Evolutionary conservation across 1,140 invertebrate genomes (phyloP), one percentile per base, ranked within the genome.

Genomic region (Lordiphosa stackelbergi): DNA sequence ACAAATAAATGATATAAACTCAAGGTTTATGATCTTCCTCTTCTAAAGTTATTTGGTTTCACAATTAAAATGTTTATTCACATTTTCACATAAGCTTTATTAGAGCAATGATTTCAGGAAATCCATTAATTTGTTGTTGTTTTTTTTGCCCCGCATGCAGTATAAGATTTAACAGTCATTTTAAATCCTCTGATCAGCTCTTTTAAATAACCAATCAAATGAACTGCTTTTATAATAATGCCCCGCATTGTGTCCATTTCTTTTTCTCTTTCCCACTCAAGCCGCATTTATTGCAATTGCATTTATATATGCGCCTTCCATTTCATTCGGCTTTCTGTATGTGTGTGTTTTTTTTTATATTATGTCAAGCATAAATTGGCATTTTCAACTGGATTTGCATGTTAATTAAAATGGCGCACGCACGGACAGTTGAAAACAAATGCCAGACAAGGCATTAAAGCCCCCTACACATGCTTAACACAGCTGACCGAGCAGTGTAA

Each of bases 321-420:
- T 51, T 69, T 54, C 41, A 35, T 16, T 54, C 40, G 7, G 16
- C 5, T 11, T 11, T 22, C 34, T 46, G 11, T 52, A n/a, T 66
- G 37, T 63, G 16, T 69, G 69, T 60, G 53, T 59, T 65, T 61
- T 70, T 71, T 56, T 66, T 52, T 73, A 73, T 81, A 79, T 79
- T 72, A 81, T 81, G 77, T 72, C 75, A 83, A 77, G 77, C 75
- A 83, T 77, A 83, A 81, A 81, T 84, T 81, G 77, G 77, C 78
- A 81, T 83, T 81, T 69, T 81, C 77, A 77, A 81, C 77, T 81
- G 77, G 77, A 81, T 81, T 81, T 81, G 77, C 77, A 81, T 81
- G 77, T 81, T 81, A 81, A 81, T 81, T 81, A 81, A 81, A 81
- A 81, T 81, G 77, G 54, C 64, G 68, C 62, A 79, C 63, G 68